Conservation (phyloP, 2,113 vertebrate species). For the Alexandromys fortis region DNA sequence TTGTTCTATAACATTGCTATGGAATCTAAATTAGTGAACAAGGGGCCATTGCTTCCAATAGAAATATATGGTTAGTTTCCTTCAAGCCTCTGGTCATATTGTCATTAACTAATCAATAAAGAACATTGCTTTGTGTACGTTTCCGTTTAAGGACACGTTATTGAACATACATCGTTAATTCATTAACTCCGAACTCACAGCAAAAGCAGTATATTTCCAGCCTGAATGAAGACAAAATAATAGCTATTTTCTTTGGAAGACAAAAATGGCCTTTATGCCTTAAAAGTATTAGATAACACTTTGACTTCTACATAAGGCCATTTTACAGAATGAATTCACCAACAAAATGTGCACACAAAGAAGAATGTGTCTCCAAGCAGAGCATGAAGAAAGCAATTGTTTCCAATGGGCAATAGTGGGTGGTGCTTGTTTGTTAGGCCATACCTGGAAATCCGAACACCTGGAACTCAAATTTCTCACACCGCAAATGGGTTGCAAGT, state of each 20-base stretch:
- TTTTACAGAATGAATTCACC: constrained; percentile 42
- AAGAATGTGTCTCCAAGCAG: neutral
- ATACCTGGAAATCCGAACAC: neutral
- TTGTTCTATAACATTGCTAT: neutral
- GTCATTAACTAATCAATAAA: neutral
- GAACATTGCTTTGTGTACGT: neutral
- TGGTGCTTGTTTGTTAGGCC: neutral
- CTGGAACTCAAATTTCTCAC: neutral
- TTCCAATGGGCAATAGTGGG: neutral
- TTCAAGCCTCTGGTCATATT: neutral
- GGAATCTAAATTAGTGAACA: neutral
- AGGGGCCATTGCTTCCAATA: neutral
- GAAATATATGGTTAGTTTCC: neutral
- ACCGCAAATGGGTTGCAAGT: neutral
- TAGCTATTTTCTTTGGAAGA: neutral
- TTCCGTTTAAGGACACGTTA: neutral
- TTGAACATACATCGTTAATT: neutral
- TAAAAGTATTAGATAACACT: neutral
- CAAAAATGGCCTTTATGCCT: neutral
- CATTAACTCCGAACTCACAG: neutral
- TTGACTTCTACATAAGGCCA: neutral
- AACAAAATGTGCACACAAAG: neutral
- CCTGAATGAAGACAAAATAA: neutral
- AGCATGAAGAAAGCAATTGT: neutral
- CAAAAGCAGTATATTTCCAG: neutral